Evolutionary conservation across 2,797 vertebrate genomes (phyloP).

Genomic region (Falco novaeseelandiae): DNA sequence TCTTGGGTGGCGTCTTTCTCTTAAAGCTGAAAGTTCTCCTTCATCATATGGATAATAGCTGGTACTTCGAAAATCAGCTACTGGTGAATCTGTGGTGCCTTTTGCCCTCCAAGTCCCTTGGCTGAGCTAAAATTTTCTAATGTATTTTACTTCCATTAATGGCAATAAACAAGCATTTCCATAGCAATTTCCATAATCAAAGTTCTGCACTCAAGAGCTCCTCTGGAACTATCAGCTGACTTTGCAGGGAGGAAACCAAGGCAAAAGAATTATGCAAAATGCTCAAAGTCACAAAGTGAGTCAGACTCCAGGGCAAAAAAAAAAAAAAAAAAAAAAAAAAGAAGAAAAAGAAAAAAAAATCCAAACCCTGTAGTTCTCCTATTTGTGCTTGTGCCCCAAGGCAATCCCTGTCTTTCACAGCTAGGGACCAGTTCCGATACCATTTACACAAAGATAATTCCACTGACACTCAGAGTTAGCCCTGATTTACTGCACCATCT

Average conservation of each 20-base stretch:
- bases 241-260: constrained; percentile 28
- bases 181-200: constrained; percentile 41
- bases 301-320: neutral
- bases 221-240: constrained; percentile 17
- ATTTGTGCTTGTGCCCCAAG: neutral
- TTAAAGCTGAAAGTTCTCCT: neutral
- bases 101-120: neutral
- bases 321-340: too few species aligned
- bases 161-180: constrained; percentile 27
- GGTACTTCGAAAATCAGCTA: neutral
- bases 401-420: constrained; percentile 40
- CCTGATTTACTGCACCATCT: constrained; percentile 59
- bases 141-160: neutral
- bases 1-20: neutral
- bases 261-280: constrained; percentile 57
- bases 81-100: neutral
- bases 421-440: neutral
- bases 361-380: neutral
- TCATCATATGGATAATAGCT: neutral
- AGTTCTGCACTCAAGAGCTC: neutral
- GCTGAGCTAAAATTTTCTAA: constrained; percentile 18
- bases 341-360: neutral
- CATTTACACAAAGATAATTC: constrained; percentile 41
- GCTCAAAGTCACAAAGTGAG: neutral
- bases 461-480: constrained; percentile 33